Evolutionary conservation across 2,113 vertebrate species (phyloP), one percentile per base, ranked within the genome.

Genomic region (Microcebus ravelobensis): DNA sequence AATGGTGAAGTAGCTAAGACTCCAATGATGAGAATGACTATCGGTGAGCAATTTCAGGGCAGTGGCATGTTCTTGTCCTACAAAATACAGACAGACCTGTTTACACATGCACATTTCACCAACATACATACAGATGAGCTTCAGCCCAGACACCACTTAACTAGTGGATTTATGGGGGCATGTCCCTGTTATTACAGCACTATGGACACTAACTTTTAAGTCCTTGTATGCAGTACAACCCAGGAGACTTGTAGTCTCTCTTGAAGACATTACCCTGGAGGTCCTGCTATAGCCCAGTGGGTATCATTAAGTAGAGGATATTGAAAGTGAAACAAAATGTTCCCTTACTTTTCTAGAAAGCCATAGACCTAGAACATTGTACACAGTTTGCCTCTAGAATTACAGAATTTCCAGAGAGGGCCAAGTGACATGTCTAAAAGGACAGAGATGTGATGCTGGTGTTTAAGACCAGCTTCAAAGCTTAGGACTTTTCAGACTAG

Each of bases 291-390:
- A n/a, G 63, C 36, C 45, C 10, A 85, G 25, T 10, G 29, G 11
- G 12, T 93, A 15, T 77, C 48, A 25, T 67, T 48, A 87, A 12
- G 45, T 57, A 9, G 59, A 77, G 20, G 42, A 70, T 27, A 42
- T 6, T 89, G 52, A 79, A 82, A 63, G 29, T 50, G 29, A 76
- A 81, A 74, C 29, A 63, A 77, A 79, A 55, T 8, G 0, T 52
- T 67, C 68, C 7, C 29, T 39, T 71, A 25, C 45, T 80, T 61
- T 63, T 57, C 77, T 91, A 63, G 80, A 86, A 73, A 92, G 48
- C 55, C 59, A n/a, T 21, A 79, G 45, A 45, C 34, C 65, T 94
- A 50, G 76, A 85, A n/a, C 57, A 29, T 3, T 48, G 67, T 65
- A 42, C 9, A 8, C 17, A 27, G 59, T 42, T 74, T 45, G 4